A percentile compares a stretch with the other conserved stretches of the same genome.
phyloP scores from a whole-genome alignment of 1,140 invertebrate species.

The Drosophila lini region DNA sequence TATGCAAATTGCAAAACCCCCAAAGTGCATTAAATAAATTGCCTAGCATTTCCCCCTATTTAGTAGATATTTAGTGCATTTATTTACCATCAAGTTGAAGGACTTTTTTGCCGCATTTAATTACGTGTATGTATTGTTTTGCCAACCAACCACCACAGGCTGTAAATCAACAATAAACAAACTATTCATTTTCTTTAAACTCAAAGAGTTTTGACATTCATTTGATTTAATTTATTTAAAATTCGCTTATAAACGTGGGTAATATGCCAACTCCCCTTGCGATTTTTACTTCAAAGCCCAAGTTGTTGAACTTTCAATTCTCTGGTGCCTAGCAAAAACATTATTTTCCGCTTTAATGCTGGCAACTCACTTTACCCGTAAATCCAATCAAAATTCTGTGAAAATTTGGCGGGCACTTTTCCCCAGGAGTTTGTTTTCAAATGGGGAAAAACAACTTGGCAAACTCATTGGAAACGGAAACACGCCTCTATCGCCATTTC shows the following conservation, averaged over 20 bases:
- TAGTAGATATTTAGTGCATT: background rate
- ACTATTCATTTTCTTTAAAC: background rate
- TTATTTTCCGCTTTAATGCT: conserved; percentile 12
- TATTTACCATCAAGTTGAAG: conserved; percentile 9
- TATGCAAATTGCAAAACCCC: conserved; percentile 21
- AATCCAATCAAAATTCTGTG: conserved; percentile 13
- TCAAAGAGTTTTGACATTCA: background rate
- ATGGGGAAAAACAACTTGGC: conserved; percentile 15
- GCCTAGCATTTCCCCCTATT: conserved; percentile 1
- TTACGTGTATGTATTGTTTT: conserved; percentile 1
- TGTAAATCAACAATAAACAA: conserved; percentile 1
- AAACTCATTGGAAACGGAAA: conserved; percentile 30
- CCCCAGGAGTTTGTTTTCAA: conserved; percentile 12
- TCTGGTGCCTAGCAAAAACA: conserved; percentile 2
- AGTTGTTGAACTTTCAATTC: conserved; percentile 10
- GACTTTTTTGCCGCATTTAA: background rate
- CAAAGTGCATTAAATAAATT: conserved; percentile 26
- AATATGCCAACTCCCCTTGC: background rate
- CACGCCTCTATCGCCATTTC: conserved; percentile 12
- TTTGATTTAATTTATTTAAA: conserved; percentile 8
- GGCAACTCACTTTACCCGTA: conserved; percentile 1
- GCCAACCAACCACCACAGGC: background rate
- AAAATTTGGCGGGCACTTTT: conserved; percentile 8
- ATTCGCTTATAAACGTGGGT: background rate
- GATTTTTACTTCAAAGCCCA: conserved; percentile 25